Evolutionary conservation across 2,113 vertebrate genomes (phyloP), one percentile per base, ranked within the genome.

Genomic region (Grantiella picta): DNA sequence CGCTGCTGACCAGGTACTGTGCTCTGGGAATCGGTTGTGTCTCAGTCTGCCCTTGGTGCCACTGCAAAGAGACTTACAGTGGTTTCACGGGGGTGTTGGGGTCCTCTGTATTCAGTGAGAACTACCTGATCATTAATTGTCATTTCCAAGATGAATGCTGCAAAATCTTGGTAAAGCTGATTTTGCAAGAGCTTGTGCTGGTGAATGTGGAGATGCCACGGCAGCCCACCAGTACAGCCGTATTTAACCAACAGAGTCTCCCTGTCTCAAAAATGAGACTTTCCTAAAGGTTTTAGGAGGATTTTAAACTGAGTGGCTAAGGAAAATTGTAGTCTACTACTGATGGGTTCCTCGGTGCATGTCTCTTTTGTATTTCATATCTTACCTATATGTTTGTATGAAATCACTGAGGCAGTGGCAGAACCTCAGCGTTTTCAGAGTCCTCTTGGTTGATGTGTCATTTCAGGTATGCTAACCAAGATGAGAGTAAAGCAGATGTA

Each of bases 1-100:
- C 7, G 38, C 94, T 54, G 14, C 79, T 38, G 92, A 97, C 76
- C 94, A 98, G 97, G 97, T 97, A 97, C 33, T 69, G 89, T 95
- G 45, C 84, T 86, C 81, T 68, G 81, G 66, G 81, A 47, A 31
- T 82, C 42, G 84, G 7, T 80, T 12, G 28, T 92, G 50, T 82
- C 36, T 63, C 36, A 76, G 56, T 63, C 40, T 81, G 73, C 56
- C 44, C 40, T 75, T 59, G 36, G 33, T 77, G 82, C 42, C 80
- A 10, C 79, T 79, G 52, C 13, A 9, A 35, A 53, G 83, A 57
- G 27, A 36, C 68, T 57, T 33, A 4, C 0, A 3, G 38, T 29
- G 61, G n/a, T 70, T 57, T 66, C 12, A 1, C 0, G 4, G 88
- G 80, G 31, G 3, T 86, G 24, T 15, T 33, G n/a, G 70, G 57